Percentiles rank a stretch among this genome's conserved stretches.
These are phyloP conservation scores for Pogonocichla stellata DNA, from an alignment of 2,113 vertebrate species.

Conservation along the genomic window DNA sequence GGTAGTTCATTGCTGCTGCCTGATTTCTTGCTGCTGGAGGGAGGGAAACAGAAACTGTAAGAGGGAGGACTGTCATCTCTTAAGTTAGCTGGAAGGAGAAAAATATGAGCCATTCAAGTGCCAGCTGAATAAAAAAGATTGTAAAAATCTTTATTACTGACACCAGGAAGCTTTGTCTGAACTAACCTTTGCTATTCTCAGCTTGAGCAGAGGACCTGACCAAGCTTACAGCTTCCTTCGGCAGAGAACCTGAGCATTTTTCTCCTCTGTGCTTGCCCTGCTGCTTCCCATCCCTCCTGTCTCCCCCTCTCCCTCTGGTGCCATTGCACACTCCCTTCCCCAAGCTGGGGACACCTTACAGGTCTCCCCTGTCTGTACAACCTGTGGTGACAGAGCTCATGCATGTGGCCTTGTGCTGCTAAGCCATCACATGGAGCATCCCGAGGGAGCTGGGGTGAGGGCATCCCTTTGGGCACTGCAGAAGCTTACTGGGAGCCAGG, in stretches of 20 bases:
- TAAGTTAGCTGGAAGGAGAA: background rate
- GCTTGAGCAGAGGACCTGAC: background rate
- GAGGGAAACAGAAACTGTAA: background rate
- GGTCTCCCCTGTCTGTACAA: background rate
- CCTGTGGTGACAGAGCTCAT: background rate
- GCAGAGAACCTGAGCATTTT: background rate
- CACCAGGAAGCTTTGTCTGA: background rate
- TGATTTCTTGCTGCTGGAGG: background rate
- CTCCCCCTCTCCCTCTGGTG: background rate
- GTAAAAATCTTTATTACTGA: background rate
- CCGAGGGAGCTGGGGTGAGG: fast-evolving
- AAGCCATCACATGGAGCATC: background rate
- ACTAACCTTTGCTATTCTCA: background rate
- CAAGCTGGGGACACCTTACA: background rate
- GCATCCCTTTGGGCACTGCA: background rate
- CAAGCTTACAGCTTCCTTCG: background rate
- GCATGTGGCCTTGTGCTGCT: background rate
- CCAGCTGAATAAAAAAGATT: background rate
- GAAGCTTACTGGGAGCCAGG: background rate
- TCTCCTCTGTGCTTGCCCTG: background rate
- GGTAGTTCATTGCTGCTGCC: conserved; percentile 65
- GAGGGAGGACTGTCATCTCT: background rate
- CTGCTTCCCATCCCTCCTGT: background rate
- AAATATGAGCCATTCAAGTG: background rate
- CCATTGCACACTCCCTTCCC: fast-evolving